Percentiles rank a stretch among this genome's conserved stretches.
These are phyloP conservation scores for Leptodirus hochenwartii DNA, from an alignment of 2,888 invertebrate genomes.

Conservation along the genomic window DNA sequence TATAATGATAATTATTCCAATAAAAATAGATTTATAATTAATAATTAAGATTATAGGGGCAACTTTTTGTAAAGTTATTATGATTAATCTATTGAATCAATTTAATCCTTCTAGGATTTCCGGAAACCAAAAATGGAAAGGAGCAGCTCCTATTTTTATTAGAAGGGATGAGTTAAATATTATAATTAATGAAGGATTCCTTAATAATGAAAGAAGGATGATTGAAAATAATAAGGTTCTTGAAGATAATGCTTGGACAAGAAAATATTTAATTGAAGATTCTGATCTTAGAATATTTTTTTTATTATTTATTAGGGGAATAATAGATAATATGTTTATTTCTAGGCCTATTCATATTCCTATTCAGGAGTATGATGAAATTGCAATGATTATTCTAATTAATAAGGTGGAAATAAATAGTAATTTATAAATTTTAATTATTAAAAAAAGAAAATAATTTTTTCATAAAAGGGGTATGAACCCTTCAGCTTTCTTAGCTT, in stretches of 20 bases:
- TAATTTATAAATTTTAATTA: constrained; percentile 30
- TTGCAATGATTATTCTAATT: constrained; percentile 29
- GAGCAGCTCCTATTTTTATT: constrained; percentile 37
- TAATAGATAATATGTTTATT: constrained; percentile 42
- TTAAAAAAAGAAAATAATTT: constrained; percentile 33
- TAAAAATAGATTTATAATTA: constrained; percentile 17
- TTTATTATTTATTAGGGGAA: constrained; percentile 33
- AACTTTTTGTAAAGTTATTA: constrained; percentile 48
- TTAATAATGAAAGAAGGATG: constrained; percentile 28
- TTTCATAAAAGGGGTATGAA: constrained; percentile 31
- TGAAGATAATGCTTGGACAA: constrained; percentile 38
- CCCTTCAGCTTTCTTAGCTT: constrained; percentile 35
- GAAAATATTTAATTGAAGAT: constrained; percentile 41
- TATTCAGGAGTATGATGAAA: constrained; percentile 29
- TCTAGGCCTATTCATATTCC: constrained; percentile 40
- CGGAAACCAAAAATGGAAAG: constrained; percentile 41
- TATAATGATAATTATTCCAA: constrained; percentile 28
- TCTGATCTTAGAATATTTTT: constrained; percentile 32
- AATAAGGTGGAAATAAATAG: constrained; percentile 34
- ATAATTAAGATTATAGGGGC: constrained; percentile 30
- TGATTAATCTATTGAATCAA: constrained; percentile 35
- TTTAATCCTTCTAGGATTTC: constrained; percentile 37
- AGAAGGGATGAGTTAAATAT: constrained; percentile 23
- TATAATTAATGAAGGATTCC: constrained; percentile 14
- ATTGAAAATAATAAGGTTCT: constrained; percentile 31